A percentile compares a stretch with the other conserved stretches of the same genome.
Conservation (phyloP, 2,888 invertebrate genomes). For the Epinotia bilunana region DNA sequence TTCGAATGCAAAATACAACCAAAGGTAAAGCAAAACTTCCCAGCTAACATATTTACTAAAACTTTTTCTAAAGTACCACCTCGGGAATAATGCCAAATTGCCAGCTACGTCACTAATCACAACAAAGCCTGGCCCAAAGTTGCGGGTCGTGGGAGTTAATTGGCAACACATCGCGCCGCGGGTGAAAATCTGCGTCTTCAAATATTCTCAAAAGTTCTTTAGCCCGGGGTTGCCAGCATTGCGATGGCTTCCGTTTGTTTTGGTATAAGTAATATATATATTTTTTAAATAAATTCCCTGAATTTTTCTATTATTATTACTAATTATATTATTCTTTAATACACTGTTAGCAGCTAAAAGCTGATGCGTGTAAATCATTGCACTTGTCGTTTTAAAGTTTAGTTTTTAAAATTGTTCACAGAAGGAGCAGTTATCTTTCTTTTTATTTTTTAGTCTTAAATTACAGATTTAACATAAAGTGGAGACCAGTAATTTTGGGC, state of each 20-base stretch:
- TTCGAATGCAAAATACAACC: neutral
- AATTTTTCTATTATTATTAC: too few species aligned
- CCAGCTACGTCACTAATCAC: slow-evolving; percentile 35
- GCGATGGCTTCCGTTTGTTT: neutral
- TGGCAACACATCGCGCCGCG: slow-evolving; percentile 43
- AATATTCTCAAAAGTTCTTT: slow-evolving; percentile 30
- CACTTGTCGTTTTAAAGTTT: too few species aligned
- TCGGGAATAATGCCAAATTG: slow-evolving; percentile 30
- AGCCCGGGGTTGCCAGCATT: slow-evolving; percentile 21
- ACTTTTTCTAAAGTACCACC: slow-evolving; percentile 25
- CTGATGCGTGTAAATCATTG: too few species aligned
- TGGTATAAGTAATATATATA: too few species aligned
- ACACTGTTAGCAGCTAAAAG: too few species aligned
- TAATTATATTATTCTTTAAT: too few species aligned
- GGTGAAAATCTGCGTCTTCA: slow-evolving; percentile 33
- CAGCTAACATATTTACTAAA: slow-evolving; percentile 23
- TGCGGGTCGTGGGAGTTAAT: slow-evolving; percentile 21
- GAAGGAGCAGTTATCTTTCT: too few species aligned
- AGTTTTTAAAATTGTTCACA: too few species aligned
- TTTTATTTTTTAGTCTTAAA: too few species aligned
- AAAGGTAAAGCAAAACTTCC: neutral
- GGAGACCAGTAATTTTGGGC: too few species aligned
- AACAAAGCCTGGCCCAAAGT: slow-evolving; percentile 30
- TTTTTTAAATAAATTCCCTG: too few species aligned
- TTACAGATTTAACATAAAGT: too few species aligned